phyloP scores from a whole-genome alignment of 2,888 invertebrate genomes.

The Neoitamus cyanurus region DNA sequence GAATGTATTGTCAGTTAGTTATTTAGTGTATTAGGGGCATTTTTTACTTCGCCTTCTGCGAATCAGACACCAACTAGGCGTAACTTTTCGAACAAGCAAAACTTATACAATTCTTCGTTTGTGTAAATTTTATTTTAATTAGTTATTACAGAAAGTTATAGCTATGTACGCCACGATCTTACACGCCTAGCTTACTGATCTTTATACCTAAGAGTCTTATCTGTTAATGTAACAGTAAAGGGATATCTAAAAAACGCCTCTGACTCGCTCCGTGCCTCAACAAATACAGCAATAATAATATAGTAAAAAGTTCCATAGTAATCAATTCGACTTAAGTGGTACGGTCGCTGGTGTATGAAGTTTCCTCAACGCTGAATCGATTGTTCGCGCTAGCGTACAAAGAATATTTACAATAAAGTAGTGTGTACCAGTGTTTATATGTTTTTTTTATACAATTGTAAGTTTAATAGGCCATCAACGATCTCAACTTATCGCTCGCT shows the following conservation, averaged over 20 bases:
- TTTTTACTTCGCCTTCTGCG: no score
- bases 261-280: constrained; percentile 23
- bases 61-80: no score
- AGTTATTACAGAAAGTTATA: constrained; percentile 45
- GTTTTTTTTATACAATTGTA: constrained; percentile 43
- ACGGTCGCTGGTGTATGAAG: background rate
- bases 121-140: constrained; percentile 48
- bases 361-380: background rate
- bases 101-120: background rate
- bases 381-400: constrained; percentile 22
- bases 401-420: constrained; percentile 31
- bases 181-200: constrained; percentile 10
- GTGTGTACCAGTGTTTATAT: background rate
- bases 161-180: constrained; percentile 48
- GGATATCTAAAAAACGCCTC: constrained; percentile 21
- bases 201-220: constrained; percentile 47
- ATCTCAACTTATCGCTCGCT: constrained; percentile 4
- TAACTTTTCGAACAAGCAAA: background rate
- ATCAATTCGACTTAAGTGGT: constrained; percentile 22
- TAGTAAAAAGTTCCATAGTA: constrained; percentile 27
- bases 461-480: constrained; percentile 51
- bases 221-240: constrained; percentile 51
- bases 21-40: no score
- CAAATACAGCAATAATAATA: constrained; percentile 21
- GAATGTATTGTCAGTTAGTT: no score